Percentiles rank a stretch among this genome's conserved stretches.
These are phyloP conservation scores for Mugil cephalus DNA, from an alignment of 2,113 vertebrate genomes.

Conservation along the genomic window DNA sequence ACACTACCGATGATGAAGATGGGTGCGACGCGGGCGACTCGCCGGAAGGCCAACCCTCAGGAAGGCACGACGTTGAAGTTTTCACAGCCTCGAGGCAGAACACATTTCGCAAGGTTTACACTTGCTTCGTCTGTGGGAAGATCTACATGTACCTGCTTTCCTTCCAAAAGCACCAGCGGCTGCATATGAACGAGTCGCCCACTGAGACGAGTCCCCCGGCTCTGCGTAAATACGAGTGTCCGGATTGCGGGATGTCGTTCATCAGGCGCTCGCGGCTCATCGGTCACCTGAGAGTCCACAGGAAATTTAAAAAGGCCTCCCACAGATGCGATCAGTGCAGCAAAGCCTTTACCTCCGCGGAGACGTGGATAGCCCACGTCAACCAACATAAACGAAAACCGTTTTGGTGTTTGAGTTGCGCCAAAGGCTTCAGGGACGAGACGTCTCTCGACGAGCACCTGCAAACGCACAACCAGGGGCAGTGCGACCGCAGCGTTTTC, in stretches of 20 bases:
- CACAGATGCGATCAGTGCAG: conserved; percentile 71
- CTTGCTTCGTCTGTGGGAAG: conserved; percentile 75
- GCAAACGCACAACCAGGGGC: conserved; percentile 53
- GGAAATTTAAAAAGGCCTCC: neutral
- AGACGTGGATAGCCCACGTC: conserved; percentile 56
- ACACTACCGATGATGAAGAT: neutral
- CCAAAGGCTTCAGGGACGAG: conserved; percentile 65
- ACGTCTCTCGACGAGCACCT: conserved; percentile 57
- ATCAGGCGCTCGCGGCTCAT: conserved; percentile 34
- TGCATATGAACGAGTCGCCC: neutral
- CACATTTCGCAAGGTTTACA: conserved; percentile 4
- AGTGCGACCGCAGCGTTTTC: conserved; percentile 53
- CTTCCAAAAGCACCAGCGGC: conserved; percentile 71
- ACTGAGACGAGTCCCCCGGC: fast-evolving
- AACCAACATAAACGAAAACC: conserved; percentile 62
- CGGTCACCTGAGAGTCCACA: conserved; percentile 68
- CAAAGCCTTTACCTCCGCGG: conserved; percentile 53
- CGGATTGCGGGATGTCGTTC: conserved; percentile 67
- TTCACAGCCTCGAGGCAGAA: neutral
- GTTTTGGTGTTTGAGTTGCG: conserved; percentile 73
- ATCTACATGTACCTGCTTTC: conserved; percentile 69
- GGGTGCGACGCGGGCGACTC: conserved; percentile 9
- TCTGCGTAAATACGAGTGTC: conserved; percentile 50
- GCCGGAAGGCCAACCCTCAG: conserved; percentile 2
- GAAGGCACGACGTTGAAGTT: neutral